Evolutionary conservation across 2,888 invertebrate genomes (phyloP).

Genomic region (Tetranychus truncatus): DNA sequence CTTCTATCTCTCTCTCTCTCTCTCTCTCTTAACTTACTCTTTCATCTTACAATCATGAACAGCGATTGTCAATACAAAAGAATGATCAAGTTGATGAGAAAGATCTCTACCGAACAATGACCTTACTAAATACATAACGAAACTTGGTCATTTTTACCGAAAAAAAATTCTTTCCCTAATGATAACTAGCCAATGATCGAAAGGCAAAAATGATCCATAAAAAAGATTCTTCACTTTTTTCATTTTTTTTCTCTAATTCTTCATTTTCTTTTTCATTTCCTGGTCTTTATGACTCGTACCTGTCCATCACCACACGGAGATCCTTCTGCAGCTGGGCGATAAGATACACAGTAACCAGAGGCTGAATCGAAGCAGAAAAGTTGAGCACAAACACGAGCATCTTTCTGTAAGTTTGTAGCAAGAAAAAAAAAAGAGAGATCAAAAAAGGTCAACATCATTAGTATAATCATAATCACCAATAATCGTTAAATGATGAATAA

Average conservation of each 20-base stretch:
- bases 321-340: conserved; percentile 81
- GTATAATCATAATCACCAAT: neutral
- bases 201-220: too few relatives aligned
- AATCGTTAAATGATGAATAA: neutral
- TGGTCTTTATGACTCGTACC: conserved; percentile 38
- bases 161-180: too few relatives aligned
- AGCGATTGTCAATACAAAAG: too few relatives aligned
- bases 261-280: too few relatives aligned
- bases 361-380: conserved; percentile 83
- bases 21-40: too few relatives aligned
- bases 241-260: too few relatives aligned
- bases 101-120: too few relatives aligned
- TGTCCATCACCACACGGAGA: conserved; percentile 81
- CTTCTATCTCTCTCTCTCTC: too few relatives aligned
- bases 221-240: too few relatives aligned
- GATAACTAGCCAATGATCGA: too few relatives aligned
- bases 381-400: conserved; percentile 83
- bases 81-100: too few relatives aligned
- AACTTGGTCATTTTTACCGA: neutral
- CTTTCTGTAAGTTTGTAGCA: conserved; percentile 53
- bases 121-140: neutral
- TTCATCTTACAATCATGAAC: too few relatives aligned
- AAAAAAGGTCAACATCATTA: neutral
- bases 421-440: conserved; percentile 11
- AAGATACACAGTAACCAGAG: conserved; percentile 86